These are phyloP conservation scores for Amazona vittata DNA, from an alignment of 2,113 vertebrate genomes.

Conservation along the genomic window DNA sequence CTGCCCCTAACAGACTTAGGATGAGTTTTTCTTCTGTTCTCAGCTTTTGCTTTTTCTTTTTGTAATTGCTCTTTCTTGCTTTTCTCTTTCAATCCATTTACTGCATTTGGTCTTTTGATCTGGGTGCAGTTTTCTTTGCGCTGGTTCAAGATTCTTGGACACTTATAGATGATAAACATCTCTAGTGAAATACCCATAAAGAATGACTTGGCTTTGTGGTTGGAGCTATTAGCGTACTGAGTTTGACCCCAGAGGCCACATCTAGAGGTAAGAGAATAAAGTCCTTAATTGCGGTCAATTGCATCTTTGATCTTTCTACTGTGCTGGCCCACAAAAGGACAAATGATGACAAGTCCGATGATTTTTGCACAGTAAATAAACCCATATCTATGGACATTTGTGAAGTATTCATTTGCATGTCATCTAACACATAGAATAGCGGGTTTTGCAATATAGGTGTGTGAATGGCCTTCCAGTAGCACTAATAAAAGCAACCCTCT, in stretches of 20 bases:
- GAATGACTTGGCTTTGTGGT: not conserved
- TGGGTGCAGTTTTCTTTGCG: not conserved
- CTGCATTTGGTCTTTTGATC: not conserved
- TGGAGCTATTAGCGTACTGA: not conserved
- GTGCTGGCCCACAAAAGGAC: not conserved
- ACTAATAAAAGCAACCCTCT: not conserved
- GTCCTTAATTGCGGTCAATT: constrained; percentile 12
- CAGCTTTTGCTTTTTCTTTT: not conserved
- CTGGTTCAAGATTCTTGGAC: not conserved
- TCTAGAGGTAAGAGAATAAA: constrained; percentile 20
- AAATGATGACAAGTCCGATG: not conserved
- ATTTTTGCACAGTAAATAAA: not conserved
- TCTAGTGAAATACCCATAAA: not conserved
- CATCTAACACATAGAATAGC: not conserved
- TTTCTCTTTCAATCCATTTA: not conserved
- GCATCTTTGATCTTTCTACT: constrained; percentile 35
- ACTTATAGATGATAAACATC: not conserved
- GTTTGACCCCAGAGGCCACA: not conserved
- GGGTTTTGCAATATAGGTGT: not conserved
- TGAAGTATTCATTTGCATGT: not conserved
- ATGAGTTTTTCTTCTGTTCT: not conserved
- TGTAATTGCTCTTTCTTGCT: not conserved
- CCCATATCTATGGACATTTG: not conserved
- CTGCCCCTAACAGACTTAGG: not conserved
- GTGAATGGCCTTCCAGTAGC: not conserved